Percentiles rank a stretch among this genome's conserved stretches.
phyloP scores from a whole-genome alignment of 2,797 vertebrate genomes.

The Trematomus bernacchii region DNA sequence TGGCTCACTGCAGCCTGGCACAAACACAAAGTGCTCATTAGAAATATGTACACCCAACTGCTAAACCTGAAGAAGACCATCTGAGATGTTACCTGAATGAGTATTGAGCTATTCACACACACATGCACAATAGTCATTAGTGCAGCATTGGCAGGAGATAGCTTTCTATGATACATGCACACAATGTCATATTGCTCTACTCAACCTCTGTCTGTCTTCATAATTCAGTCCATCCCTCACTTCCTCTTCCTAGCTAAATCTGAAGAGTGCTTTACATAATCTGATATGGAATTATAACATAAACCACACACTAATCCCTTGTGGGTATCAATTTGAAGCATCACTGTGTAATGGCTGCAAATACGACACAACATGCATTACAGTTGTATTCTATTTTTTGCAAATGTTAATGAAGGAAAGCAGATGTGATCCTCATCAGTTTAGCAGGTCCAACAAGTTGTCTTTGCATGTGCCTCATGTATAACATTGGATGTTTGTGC shows the following conservation, averaged over 20 bases:
- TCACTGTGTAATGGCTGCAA: constrained; percentile 13
- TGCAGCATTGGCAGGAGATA: not conserved
- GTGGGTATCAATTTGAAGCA: constrained; percentile 45
- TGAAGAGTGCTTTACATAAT: constrained; percentile 69
- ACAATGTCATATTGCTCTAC: constrained; percentile 16
- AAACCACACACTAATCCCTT: constrained; percentile 59
- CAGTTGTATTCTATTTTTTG: constrained; percentile 18
- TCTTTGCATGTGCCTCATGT: not conserved
- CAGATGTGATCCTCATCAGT: constrained; percentile 11
- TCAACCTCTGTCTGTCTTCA: constrained; percentile 12
- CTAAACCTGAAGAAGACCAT: not conserved
- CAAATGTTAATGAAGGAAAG: constrained; percentile 4
- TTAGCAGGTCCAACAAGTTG: constrained; percentile 3
- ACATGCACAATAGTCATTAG: not conserved
- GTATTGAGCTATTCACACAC: constrained; percentile 10
- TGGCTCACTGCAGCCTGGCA: constrained; percentile 43
- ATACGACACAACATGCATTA: not conserved
- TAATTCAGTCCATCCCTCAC: constrained; percentile 23
- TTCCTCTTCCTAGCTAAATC: constrained; percentile 44
- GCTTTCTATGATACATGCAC: not conserved
- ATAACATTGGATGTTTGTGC: constrained; percentile 6
- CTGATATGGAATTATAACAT: constrained; percentile 59
- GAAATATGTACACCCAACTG: constrained; percentile 13
- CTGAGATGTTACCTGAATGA: not conserved
- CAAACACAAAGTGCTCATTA: constrained; percentile 17